Evolutionary conservation across 2,888 invertebrate species (phyloP).

Genomic region (Rhamphomyia laevipes): DNA sequence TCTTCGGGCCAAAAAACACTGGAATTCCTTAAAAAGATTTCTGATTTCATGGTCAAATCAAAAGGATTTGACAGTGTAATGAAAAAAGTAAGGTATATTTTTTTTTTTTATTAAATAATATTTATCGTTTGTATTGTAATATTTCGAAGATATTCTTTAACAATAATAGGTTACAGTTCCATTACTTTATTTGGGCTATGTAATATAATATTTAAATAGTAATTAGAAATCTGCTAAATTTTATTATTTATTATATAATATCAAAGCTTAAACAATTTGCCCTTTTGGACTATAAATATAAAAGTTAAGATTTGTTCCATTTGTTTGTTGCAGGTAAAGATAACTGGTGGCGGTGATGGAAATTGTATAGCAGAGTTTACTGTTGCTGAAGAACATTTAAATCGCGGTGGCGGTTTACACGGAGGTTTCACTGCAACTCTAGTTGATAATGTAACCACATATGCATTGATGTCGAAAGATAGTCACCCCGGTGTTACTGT

Average conservation of each 20-base stretch:
- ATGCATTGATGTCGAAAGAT: conserved; percentile 59
- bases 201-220: no score
- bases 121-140: no score
- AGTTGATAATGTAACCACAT: conserved; percentile 59
- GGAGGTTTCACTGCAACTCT: conserved; percentile 77
- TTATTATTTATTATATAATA: no score
- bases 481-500: conserved; percentile 66
- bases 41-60: conserved; percentile 27
- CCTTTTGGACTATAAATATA: no score
- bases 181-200: no score
- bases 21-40: conserved; percentile 34
- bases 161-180: no score
- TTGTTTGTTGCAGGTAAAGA: conserved; percentile 33
- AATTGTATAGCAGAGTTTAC: conserved; percentile 62
- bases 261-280: no score
- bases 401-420: conserved; percentile 65
- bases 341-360: conserved; percentile 52
- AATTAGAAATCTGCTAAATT: no score
- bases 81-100: conserved; percentile 39
- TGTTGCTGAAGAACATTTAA: conserved; percentile 62
- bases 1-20: conserved; percentile 26
- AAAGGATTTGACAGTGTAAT: conserved; percentile 38
- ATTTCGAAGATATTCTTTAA: no score
- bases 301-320: no score
- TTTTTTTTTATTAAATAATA: no score